Conservation (phyloP, 2,113 vertebrate genomes). For the Corapipo altera region DNA sequence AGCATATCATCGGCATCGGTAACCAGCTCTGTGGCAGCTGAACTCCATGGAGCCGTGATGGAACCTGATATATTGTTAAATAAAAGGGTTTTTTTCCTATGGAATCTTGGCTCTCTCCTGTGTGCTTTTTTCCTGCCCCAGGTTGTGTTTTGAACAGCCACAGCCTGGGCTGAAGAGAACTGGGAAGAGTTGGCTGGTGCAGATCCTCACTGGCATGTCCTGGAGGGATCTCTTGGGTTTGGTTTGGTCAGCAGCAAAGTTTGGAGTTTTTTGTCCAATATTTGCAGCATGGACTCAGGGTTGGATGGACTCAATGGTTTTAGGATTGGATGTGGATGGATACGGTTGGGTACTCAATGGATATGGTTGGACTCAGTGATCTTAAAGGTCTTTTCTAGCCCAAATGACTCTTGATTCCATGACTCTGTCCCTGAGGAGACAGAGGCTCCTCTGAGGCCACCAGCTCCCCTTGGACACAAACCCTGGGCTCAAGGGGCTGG, state of each 20-base stretch:
- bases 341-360: background rate
- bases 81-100: constrained; percentile 89
- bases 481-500: background rate
- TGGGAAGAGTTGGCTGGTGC: background rate
- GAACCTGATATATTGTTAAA: constrained; percentile 93
- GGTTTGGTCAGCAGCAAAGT: background rate
- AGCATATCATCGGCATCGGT: constrained; percentile 79
- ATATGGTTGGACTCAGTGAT: background rate
- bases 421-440: background rate
- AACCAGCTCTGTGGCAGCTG: constrained; percentile 78
- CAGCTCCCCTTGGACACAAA: background rate
- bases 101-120: constrained; percentile 70
- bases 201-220: rapidly evolving
- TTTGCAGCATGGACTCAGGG: background rate
- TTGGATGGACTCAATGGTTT: background rate
- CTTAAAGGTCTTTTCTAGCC: background rate
- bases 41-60: constrained; percentile 81
- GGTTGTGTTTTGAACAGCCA: background rate
- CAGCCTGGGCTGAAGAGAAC: background rate
- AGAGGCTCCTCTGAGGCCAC: background rate
- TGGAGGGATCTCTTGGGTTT: background rate
- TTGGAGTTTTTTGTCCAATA: background rate
- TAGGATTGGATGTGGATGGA: background rate
- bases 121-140: constrained; percentile 29
- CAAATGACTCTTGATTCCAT: background rate